Conservation (phyloP, 2,797 vertebrate genomes). For the Gallinago stenura region DNA sequence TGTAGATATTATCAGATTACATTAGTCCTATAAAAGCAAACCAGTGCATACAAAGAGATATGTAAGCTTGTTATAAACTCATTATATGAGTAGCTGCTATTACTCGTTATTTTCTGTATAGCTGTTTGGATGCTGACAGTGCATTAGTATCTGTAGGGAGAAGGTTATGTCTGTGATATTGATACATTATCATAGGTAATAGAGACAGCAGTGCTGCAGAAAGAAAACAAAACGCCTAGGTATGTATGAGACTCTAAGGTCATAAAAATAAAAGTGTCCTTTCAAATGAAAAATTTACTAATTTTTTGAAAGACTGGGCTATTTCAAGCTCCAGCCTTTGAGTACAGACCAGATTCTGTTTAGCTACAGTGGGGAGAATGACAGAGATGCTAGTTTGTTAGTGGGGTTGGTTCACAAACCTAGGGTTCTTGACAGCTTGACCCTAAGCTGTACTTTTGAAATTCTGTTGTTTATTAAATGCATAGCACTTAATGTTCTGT, state of each 20-base stretch:
- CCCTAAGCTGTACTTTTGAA: neutral
- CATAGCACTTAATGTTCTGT: neutral
- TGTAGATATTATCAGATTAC: neutral
- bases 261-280: neutral
- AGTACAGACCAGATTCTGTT: neutral
- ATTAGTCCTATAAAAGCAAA: neutral
- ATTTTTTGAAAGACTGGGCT: neutral
- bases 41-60: neutral
- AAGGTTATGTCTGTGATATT: neutral
- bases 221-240: neutral
- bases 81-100: neutral
- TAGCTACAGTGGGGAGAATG: neutral
- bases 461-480: neutral
- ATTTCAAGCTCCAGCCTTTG: neutral
- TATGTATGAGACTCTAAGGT: neutral
- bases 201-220: neutral
- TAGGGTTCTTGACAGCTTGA: neutral
- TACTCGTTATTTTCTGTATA: neutral
- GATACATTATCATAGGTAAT: neutral
- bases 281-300: neutral
- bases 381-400: neutral
- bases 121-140: neutral
- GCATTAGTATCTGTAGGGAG: neutral
- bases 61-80: neutral
- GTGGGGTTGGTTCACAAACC: neutral